Base-by-base conservation (phyloP, 2,888 invertebrate genomes). In the Watsonalla cultraria region DNA sequence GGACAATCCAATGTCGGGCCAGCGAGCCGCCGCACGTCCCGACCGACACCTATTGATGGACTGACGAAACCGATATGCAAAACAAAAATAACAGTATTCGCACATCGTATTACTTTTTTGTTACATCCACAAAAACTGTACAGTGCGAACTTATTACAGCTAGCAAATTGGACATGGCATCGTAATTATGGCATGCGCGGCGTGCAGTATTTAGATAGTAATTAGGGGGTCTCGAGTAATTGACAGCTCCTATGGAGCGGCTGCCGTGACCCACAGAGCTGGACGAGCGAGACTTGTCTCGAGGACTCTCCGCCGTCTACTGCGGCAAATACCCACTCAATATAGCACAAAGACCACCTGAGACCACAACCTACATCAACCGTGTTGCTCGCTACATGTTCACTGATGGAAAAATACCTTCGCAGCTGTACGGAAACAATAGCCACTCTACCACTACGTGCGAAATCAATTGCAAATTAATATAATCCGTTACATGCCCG, bases 41-140 rank as follows among this genome's bases (percentile, higher is more conserved):
- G 57, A 59, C 68, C 71, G 73, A 74, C 77, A 73, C 69, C 81
- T 80, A 80, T 80, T 80, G 78, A 80, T 79, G 73, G 72, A 57
- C 65, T 69, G 69, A 69, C 76, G 82, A 84, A 82, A 84, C 77
- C 74, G 82, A 87, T 86, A 86, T 78, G 76, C 79, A 83, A 84
- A 86, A 86, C 78, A 78, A 82, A 78, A 82, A 74, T 86, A 89
- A 88, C 85, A 80, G 86, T 87, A 86, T 86, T 83, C 77, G 82
- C 82, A 80, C 81, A 67, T 76, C 74, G 73, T 82, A 74, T 78
- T 76, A 65, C 63, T 77, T 82, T 84, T 86, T 87, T 42, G 42
- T 84, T 80, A 67, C 59, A 51, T 57, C 64, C 59, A 66, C 78
- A 82, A 86, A 86, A 86, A 86, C 68, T 65, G 61, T 61, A 64